Evolutionary conservation across 2,888 invertebrate species (phyloP), one percentile per base, ranked within the genome.

Genomic region (Drosophila demipolita): DNA sequence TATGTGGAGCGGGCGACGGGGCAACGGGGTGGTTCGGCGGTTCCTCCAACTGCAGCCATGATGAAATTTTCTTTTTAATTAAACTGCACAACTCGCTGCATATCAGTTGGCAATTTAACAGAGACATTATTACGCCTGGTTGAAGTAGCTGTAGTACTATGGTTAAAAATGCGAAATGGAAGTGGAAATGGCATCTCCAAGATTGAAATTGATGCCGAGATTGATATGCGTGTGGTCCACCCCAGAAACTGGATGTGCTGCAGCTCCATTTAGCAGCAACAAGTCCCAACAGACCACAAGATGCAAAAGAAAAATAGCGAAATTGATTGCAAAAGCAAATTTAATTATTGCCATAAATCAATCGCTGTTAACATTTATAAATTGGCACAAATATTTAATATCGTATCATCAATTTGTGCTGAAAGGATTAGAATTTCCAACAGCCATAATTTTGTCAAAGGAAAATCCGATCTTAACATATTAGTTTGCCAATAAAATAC

Each of bases 71-170:
- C 65, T 40, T 57, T 65, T 85, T 89, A 85, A 89, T 85, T 85
- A 89, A 85, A 85, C 66, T 72, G 72, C 78, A 71, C 85, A 69
- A 53, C 72, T 84, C 68, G 71, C 66, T 73, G 60, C 61, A 50
- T 70, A 73, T 69, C 70, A 67, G 81, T 58, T 66, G 81, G 78
- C 78, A 59, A 88, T 87, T 73, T 69, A 88, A 85, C 83, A 88
- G 68, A 85, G 85, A 85, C 85, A 89, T 85, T 89, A 85, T 78
- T 83, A 68, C 68, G 69, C 45, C 70, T 50, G 71, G 73, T 62
- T 52, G 76, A 3, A 9, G 40, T 70, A 45, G 64, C 57, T 45
- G 58, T 40, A 29, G 36, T 26, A 45, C 48, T n/a, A 26, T 17
- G 53, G 36, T 23, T 36, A 9, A 48, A 61, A 58, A 69, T 82